Evolutionary conservation across 2,888 invertebrate genomes (phyloP), one percentile per base, ranked within the genome.

Genomic region (Pterostichus niger): DNA sequence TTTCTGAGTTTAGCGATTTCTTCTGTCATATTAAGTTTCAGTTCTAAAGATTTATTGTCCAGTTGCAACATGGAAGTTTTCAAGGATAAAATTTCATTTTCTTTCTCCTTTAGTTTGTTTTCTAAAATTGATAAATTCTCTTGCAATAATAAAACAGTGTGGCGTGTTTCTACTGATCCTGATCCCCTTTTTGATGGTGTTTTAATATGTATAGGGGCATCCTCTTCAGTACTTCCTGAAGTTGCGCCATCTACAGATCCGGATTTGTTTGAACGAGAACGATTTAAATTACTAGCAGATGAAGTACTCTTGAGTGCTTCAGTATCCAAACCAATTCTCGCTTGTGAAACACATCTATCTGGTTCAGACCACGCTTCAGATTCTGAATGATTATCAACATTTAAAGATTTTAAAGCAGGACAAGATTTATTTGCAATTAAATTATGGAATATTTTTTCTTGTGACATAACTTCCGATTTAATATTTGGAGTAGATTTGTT

Each of bases 301-400:
- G 81, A 81, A 44, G 31, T 73, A 75, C 15, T 59, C 33, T 83
- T 83, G 6, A 83, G 68, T 82, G 90, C 90, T 68, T 88, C 90
- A 75, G 92, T 92, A 78, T 91, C 91, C 2, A 94, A 87, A 0
- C 96, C 96, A 31, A 97, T 96, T 84, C 97, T 92, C 0, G 95
- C 96, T 84, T 94, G 90, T 0, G 96, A 96, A 1, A 97, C 96
- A 84, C 93, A 94, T 64, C 96, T 92, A 88, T 97, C 97, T 0
- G 97, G 96, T 87, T 97, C 97, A 0, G 96, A 96, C 94, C 96
- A 97, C 44, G 95, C 94, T 88, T 97, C 97, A 0, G 96, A 96
- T 87, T 97, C 97, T 1, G 94, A 92, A 6, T 90, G 90, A 80
- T 86, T 87, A 11, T 88, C 88, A 11, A 75, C 52, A 52, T 46